phyloP scores from a whole-genome alignment of 2,797 vertebrate species.

The Hoplostethus atlanticus region DNA sequence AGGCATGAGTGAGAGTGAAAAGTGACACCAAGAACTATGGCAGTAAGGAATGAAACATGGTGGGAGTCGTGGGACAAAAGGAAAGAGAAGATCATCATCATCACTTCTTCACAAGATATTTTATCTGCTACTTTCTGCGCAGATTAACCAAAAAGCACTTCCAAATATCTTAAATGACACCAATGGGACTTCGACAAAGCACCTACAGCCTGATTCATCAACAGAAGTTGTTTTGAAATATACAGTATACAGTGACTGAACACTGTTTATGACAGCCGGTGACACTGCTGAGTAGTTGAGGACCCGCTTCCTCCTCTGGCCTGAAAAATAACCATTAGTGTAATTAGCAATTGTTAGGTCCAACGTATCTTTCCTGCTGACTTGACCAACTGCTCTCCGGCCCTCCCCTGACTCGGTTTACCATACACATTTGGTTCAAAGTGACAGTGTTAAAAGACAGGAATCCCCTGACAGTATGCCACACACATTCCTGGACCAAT shows the following conservation, averaged over 20 bases:
- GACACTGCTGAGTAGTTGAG: too few species aligned
- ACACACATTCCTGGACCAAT: slow-evolving; percentile 44
- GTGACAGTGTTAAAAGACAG: slow-evolving; percentile 71
- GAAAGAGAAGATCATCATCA: not conserved
- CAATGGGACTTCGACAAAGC: not conserved
- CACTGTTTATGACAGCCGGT: not conserved
- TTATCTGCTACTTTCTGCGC: not conserved
- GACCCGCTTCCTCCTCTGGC: not conserved
- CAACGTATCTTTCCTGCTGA: not conserved
- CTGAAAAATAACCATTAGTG: not conserved
- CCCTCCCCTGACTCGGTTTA: slow-evolving; percentile 14
- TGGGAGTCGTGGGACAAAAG: not conserved
- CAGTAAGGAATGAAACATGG: not conserved
- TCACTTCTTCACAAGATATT: not conserved
- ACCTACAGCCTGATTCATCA: not conserved
- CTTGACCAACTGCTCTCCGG: slow-evolving; percentile 29
- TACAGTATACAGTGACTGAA: not conserved
- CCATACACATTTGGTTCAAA: slow-evolving; percentile 62
- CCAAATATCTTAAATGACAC: not conserved
- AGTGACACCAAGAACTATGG: not conserved
- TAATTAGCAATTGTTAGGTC: not conserved
- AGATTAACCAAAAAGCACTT: not conserved
- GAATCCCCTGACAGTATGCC: slow-evolving; percentile 57
- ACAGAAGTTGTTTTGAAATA: not conserved
- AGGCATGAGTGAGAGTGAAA: not conserved